phyloP scores from a whole-genome alignment of 2,888 invertebrate species.

The Epistrophe grossulariae region DNA sequence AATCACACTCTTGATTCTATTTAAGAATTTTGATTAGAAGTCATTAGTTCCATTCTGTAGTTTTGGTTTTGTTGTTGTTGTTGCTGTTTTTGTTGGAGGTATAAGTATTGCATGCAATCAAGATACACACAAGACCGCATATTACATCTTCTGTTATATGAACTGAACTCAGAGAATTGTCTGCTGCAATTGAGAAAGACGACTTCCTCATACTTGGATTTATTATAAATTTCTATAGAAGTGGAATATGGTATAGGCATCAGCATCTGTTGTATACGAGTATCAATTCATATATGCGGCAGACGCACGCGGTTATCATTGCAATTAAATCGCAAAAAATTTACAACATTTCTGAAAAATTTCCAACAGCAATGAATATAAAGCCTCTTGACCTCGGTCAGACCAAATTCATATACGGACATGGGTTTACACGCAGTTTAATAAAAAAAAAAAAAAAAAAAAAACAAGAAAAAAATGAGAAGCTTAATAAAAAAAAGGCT shows the following conservation, averaged over 20 bases:
- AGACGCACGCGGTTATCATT: constrained; percentile 48
- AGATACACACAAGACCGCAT: constrained; percentile 33
- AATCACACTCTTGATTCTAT: constrained; percentile 55
- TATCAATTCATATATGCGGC: neutral
- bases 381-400: constrained; percentile 50
- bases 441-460: no score
- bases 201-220: constrained; percentile 52
- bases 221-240: constrained; percentile 25
- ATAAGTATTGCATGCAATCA: constrained; percentile 56
- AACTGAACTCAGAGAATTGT: constrained; percentile 28
- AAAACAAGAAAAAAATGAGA: neutral
- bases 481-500: neutral
- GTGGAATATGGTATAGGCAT: neutral
- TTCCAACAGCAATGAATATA: constrained; percentile 24
- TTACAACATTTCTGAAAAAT: constrained; percentile 9
- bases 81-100: neutral
- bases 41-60: constrained; percentile 71
- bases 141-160: constrained; percentile 11
- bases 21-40: constrained; percentile 74
- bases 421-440: constrained; percentile 23
- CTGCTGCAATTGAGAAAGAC: constrained; percentile 32
- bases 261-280: neutral
- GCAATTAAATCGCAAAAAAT: constrained; percentile 60
- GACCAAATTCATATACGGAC: neutral
- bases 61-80: constrained; percentile 12